phyloP scores from a whole-genome alignment of 2,113 vertebrate genomes.

The Cacatua alba region DNA sequence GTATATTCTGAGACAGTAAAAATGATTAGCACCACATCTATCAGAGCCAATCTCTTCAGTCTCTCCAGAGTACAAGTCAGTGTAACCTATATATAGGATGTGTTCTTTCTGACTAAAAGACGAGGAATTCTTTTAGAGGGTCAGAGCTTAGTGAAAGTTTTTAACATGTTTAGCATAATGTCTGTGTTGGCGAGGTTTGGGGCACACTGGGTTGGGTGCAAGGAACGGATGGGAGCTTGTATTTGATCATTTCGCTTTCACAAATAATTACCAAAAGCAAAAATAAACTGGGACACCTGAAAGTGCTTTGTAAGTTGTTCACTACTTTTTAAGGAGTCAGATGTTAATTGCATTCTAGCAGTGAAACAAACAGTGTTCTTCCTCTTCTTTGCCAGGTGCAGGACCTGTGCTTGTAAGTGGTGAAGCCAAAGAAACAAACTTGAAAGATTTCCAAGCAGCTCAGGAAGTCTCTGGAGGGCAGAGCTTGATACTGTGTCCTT shows the following conservation, averaged over 20 bases:
- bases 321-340: background rate
- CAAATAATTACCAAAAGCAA: background rate
- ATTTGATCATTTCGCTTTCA: background rate
- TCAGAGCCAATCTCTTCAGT: conserved; percentile 11
- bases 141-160: background rate
- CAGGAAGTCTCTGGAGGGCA: no score
- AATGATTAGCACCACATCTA: conserved; percentile 10
- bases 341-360: background rate
- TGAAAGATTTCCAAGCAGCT: background rate
- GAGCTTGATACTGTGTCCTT: background rate
- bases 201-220: background rate
- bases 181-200: background rate
- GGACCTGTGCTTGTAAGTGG: background rate
- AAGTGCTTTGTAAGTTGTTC: background rate
- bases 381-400: background rate
- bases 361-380: background rate
- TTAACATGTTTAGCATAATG: background rate
- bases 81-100: conserved; percentile 17
- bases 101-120: background rate
- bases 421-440: background rate
- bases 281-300: background rate
- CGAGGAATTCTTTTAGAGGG: background rate
- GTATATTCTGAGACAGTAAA: conserved; percentile 37
- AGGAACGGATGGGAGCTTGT: background rate
- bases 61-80: conserved; percentile 25